Evolutionary conservation across 64 coral and sea anemone genomes (phyloP).

Genomic region (Montipora foliosa): DNA sequence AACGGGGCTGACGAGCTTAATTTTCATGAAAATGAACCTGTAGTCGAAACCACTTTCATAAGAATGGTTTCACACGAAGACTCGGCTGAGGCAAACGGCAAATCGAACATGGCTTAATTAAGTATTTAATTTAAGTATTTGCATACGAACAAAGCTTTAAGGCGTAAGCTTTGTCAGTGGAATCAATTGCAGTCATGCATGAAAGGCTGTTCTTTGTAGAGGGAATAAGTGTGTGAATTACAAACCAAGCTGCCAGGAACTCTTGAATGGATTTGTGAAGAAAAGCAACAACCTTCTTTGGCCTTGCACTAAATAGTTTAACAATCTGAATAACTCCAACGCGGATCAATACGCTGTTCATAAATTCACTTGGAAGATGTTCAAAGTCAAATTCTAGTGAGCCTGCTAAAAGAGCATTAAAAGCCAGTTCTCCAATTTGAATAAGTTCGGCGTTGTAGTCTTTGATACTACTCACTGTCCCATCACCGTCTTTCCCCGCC

Average conservation of each 20-base stretch:
- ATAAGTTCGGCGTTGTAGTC: conserved; percentile 21
- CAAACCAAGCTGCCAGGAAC: conserved; percentile 55
- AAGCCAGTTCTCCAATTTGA: conserved; percentile 45
- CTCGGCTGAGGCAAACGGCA: too few relatives aligned
- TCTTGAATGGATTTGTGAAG: conserved; percentile 65
- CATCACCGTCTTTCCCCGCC: not conserved
- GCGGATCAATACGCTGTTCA: not conserved
- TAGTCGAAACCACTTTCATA: too few relatives aligned
- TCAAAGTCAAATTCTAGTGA: not conserved
- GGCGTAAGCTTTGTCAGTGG: too few relatives aligned
- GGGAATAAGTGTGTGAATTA: too few relatives aligned
- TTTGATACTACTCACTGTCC: not conserved
- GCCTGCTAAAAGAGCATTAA: conserved; percentile 34
- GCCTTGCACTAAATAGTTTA: conserved; percentile 10
- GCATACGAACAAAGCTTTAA: too few relatives aligned
- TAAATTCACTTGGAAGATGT: not conserved
- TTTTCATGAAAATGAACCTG: too few relatives aligned
- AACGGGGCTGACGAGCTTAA: too few relatives aligned
- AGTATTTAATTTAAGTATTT: too few relatives aligned
- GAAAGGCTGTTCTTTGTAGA: too few relatives aligned
- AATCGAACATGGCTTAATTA: too few relatives aligned
- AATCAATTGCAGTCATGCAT: too few relatives aligned
- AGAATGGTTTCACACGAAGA: too few relatives aligned
- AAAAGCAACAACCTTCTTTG: conserved; percentile 51
- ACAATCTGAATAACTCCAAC: conserved; percentile 57